Base-by-base conservation (phyloP, 2,113 vertebrate species). In the Oplegnathus fasciatus region DNA sequence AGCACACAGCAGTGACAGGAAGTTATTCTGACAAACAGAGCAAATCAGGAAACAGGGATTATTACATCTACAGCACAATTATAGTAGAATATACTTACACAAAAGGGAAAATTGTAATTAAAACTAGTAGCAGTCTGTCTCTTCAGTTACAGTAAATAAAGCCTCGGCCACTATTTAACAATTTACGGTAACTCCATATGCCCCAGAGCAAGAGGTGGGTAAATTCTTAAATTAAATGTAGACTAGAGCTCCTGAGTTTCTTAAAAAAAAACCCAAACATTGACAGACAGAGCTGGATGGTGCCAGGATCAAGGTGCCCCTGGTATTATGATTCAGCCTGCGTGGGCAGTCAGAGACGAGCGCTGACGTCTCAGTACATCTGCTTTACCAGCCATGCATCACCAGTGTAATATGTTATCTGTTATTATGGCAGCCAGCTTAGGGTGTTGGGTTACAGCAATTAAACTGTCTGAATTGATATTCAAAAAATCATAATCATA, bases 281-380 rank as follows among this genome's bases (percentile, higher is more conserved):
- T 76, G 75, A 76, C 37, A 87, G 34, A 60, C 75, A 75, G 62
- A 70, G 40, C 34, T 72, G 55, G 64, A 42, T 71, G 78, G 64
- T 87, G 85, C 88, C 90, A 90, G 78, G 85, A 81, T 86, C 60
- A 82, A 82, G 87, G 84, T 90, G 84, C 83, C 69, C 84, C 77
- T 52, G 71, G 72, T 84, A 44, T 82, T 64, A 82, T 94, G 90
- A 93, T 86, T 94, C 93, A 93, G 86, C 64, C 48, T 87, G 89
- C 13, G 86, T 90, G 85, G 85, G 89, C 71, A 73, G 85, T 75
- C 65, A 52, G 72, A 88, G 92, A 86, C 89, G 76, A 86, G 88
- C 57, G 2, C 87, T 70, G 83, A 88, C 90, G 88, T 80, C 88
- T 90, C 81, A 15, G 68, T 88, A 69, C 84, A 89, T 91, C 92